A percentile compares a stretch with the other conserved stretches of the same genome.
Evolutionary conservation across 2,888 invertebrate genomes (phyloP).

Genomic region (Cephus pulcher): DNA sequence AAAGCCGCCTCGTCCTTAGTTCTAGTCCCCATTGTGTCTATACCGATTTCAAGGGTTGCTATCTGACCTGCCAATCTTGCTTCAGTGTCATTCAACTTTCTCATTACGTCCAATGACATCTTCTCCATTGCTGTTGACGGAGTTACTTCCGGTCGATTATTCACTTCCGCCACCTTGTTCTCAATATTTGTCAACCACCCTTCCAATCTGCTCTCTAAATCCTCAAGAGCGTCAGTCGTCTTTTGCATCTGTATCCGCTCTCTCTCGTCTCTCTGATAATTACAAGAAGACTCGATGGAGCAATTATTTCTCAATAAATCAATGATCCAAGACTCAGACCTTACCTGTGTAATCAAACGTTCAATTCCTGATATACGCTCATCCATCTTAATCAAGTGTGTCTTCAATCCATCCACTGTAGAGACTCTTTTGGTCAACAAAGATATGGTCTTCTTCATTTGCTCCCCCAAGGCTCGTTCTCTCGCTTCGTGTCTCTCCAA

Average conservation of each 20-base stretch:
- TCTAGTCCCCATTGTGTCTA: conserved; percentile 35
- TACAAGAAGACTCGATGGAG: not conserved
- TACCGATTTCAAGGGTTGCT: conserved; percentile 40
- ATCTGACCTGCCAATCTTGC: conserved; percentile 39
- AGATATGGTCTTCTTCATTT: conserved; percentile 79
- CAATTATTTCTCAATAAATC: conserved; percentile 9
- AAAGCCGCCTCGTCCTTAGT: conserved; percentile 33
- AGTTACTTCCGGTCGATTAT: conserved; percentile 35
- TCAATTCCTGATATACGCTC: conserved; percentile 82
- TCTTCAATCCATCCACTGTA: conserved; percentile 73
- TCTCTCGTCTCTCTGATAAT: conserved; percentile 73
- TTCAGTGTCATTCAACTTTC: conserved; percentile 47
- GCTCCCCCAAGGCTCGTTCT: conserved; percentile 82
- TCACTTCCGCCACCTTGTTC: conserved; percentile 65
- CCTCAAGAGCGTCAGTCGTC: conserved; percentile 71
- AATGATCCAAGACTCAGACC: not conserved
- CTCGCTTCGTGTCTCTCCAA: conserved; percentile 86
- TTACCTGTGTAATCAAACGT: conserved; percentile 78
- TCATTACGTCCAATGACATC: conserved; percentile 37
- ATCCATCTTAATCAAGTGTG: conserved; percentile 78
- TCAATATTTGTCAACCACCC: conserved; percentile 64
- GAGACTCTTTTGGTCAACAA: conserved; percentile 76
- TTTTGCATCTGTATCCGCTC: conserved; percentile 75
- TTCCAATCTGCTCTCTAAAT: conserved; percentile 68
- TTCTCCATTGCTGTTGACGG: conserved; percentile 31